A percentile compares a stretch with the other conserved stretches of the same genome.
phyloP scores from a whole-genome alignment of 2,797 vertebrate species.

The Eulemur mongoz region DNA sequence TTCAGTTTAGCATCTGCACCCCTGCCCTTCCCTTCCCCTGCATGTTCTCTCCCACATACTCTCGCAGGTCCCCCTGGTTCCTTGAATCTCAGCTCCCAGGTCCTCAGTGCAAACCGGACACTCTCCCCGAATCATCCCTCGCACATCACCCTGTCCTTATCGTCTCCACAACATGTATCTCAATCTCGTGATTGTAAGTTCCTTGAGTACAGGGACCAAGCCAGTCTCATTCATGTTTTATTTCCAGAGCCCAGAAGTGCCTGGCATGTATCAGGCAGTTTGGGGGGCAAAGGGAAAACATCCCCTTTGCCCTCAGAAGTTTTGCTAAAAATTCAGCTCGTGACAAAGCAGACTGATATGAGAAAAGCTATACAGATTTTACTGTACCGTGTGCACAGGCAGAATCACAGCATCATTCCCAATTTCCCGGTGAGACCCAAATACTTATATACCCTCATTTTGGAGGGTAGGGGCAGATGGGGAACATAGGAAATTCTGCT shows the following conservation, averaged over 20 bases:
- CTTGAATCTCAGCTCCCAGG: not conserved
- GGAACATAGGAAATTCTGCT: not conserved
- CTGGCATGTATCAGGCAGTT: not conserved
- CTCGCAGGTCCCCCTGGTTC: not conserved
- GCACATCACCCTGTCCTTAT: not conserved
- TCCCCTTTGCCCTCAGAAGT: not conserved
- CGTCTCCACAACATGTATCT: not conserved
- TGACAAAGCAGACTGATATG: not conserved
- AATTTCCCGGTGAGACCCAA: not conserved
- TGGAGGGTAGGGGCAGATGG: not conserved
- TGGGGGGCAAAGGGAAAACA: not conserved
- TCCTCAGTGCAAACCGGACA: accelerated
- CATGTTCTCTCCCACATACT: not conserved
- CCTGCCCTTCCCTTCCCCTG: not conserved
- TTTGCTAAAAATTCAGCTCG: not conserved
- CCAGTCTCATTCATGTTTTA: not conserved
- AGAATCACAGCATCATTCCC: not conserved
- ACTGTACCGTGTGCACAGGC: not conserved
- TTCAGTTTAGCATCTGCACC: not conserved
- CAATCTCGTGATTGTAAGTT: not conserved
- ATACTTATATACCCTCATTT: not conserved
- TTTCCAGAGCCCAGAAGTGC: not conserved
- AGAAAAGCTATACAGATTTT: not conserved
- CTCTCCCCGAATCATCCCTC: not conserved
- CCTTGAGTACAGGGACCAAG: not conserved